These are phyloP conservation scores for Gymnoscelis rufifasciata DNA, from an alignment of 2,888 invertebrate genomes.

Conservation along the genomic window DNA sequence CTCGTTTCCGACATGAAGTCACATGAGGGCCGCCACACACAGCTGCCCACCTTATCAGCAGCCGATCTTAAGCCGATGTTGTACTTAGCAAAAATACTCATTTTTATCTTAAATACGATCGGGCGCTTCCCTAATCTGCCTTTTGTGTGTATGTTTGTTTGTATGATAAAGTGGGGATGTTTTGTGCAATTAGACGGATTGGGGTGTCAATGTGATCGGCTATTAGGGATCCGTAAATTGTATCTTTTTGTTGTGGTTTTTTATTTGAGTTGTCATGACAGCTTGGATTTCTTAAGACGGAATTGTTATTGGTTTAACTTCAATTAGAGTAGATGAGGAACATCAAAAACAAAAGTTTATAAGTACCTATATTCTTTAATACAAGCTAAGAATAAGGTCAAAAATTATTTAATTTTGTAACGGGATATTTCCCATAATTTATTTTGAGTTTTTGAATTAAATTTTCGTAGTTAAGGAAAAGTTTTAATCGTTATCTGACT, in stretches of 20 bases:
- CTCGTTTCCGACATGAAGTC: constrained; percentile 43
- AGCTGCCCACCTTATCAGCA: constrained; percentile 64
- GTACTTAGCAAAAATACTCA: constrained; percentile 73
- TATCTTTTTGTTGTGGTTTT: constrained; percentile 36
- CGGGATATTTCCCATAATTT: no score
- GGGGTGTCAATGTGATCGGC: constrained; percentile 55
- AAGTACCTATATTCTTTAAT: no score
- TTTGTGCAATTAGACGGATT: constrained; percentile 69
- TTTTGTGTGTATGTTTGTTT: constrained; percentile 69
- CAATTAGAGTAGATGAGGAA: no score
- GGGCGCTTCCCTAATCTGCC: constrained; percentile 72
- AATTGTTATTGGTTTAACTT: no score
- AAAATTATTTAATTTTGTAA: no score
- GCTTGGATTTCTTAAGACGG: no score
- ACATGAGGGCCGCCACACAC: constrained; percentile 50
- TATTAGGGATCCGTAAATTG: constrained; percentile 42
- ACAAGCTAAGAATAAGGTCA: no score
- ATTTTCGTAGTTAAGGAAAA: no score
- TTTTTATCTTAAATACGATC: constrained; percentile 77
- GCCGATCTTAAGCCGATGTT: constrained; percentile 67
- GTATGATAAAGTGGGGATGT: constrained; percentile 56
- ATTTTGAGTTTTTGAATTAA: no score
- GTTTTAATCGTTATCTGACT: no score
- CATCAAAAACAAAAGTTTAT: no score
- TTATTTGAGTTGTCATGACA: constrained; percentile 13